Percentiles rank a stretch among this genome's conserved stretches.
Conservation (phyloP, 1,140 invertebrate species). For the Cardiocondyla obscurior region DNA sequence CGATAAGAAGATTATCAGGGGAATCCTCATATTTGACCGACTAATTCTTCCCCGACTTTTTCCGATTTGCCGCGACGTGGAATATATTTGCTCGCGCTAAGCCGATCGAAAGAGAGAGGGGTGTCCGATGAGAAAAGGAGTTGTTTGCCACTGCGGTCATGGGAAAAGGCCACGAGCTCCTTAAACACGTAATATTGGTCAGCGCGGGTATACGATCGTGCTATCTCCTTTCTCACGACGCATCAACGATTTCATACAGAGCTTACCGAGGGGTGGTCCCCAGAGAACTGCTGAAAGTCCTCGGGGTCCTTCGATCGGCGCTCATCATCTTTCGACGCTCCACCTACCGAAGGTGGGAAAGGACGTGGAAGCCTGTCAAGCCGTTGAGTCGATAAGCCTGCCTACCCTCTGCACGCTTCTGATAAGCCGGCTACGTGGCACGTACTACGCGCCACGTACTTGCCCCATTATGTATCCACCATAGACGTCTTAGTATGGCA, state of each 20-base stretch:
- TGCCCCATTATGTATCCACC: slow-evolving; percentile 62
- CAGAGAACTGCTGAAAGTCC: slow-evolving; percentile 26
- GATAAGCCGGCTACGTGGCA: slow-evolving; percentile 70
- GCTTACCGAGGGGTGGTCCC: neutral
- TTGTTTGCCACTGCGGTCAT: slow-evolving; percentile 39
- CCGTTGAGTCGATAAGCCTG: slow-evolving; percentile 73
- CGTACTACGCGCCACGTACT: slow-evolving; percentile 48
- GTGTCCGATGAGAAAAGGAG: neutral
- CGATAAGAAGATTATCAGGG: slow-evolving; percentile 26
- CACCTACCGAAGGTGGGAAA: slow-evolving; percentile 32
- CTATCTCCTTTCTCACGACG: slow-evolving; percentile 34
- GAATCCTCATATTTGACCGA: slow-evolving; percentile 35
- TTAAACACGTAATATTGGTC: slow-evolving; percentile 60
- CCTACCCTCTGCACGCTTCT: slow-evolving; percentile 70
- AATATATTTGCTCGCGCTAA: slow-evolving; percentile 53
- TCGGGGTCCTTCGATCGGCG: slow-evolving; percentile 52
- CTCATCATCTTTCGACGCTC: slow-evolving; percentile 57
- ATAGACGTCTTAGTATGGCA: slow-evolving; percentile 38
- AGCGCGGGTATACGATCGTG: neutral
- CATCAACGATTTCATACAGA: slow-evolving; percentile 48
- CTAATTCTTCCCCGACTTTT: slow-evolving; percentile 29
- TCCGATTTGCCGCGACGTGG: neutral
- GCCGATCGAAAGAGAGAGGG: neutral
- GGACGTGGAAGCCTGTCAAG: slow-evolving; percentile 62
- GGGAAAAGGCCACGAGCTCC: slow-evolving; percentile 30